Evolutionary conservation across 2,797 vertebrate genomes (phyloP).

Genomic region (Acrossocheilus wenchowensis): DNA sequence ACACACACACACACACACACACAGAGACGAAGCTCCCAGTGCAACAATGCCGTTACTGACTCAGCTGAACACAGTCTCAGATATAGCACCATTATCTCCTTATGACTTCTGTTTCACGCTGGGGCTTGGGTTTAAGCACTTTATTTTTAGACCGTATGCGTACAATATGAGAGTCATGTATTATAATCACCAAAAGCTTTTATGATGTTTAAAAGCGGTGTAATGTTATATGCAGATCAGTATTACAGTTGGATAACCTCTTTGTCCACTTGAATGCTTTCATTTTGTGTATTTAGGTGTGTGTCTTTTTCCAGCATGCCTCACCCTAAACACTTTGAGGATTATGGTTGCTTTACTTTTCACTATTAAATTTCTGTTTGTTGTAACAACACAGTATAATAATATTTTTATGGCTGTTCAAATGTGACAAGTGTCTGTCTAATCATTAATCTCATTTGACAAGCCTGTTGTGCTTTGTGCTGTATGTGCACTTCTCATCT

Average conservation of each 20-base stretch:
- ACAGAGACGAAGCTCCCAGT: not conserved
- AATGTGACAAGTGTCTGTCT: not conserved
- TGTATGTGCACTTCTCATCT: not conserved
- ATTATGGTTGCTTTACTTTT: constrained; percentile 11
- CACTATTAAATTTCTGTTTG: not conserved
- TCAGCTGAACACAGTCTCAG: constrained; percentile 9
- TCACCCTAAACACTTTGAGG: not conserved
- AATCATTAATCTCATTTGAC: constrained; percentile 7
- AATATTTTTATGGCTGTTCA: not conserved
- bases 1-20: constrained; percentile 61
- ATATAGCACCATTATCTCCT: constrained; percentile 41
- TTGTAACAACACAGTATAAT: not conserved
- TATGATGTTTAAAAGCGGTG: not conserved
- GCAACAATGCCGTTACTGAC: constrained; percentile 44
- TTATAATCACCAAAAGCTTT: constrained; percentile 8
- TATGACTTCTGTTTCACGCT: constrained; percentile 2
- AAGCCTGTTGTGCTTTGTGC: not conserved
- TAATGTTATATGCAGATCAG: constrained; percentile 17
- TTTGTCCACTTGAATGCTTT: constrained; percentile 16
- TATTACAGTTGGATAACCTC: not conserved
- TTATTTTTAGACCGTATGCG: not conserved
- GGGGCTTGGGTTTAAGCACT: constrained; percentile 13
- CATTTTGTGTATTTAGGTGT: constrained; percentile 16
- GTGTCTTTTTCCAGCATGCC: constrained; percentile 2
- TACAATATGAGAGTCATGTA: not conserved